Evolutionary conservation across 1,140 invertebrate genomes (phyloP), one percentile per base, ranked within the genome.

Genomic region (Dryas iulia): DNA sequence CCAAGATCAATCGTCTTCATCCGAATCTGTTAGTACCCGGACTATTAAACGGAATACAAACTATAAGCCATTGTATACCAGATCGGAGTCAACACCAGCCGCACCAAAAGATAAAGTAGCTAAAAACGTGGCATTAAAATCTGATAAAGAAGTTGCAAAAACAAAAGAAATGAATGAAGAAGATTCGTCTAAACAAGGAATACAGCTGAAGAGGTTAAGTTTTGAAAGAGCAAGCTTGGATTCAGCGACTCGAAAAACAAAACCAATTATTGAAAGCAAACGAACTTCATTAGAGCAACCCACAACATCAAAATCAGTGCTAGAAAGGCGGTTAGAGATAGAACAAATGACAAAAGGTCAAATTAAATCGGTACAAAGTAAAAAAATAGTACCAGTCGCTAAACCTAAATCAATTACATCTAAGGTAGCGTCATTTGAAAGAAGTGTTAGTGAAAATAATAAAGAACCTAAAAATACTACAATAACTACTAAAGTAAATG

Each of bases 181-280:
- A 65, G 60, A 73, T 0, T 67, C 71, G 60, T 21, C 39, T 10
- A 59, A 70, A 60, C 77, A 82, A 59, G 84, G 84, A 12, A 91
- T 92, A 69, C 83, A 91, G 78, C 72, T 92, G 3, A 92, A 91
- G 79, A 80, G 92, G 28, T 39, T 92, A 28, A 89, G 89, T 64
- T 92, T 92, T 59, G 92, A 92, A 81, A 79, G 92, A 74, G 86
- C 89, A 4, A 92, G 92, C 69, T 79, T 92, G 23, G 92, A 92
- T 77, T 92, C 92, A 0, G 86, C 86, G 2, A 87, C 82, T 7
- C 75, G 90, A 57, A 92, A 86, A 65, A 73, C 68, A 54, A 87
- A 83, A 81, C 25, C 30, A 8, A 47, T 69, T 18, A 25, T 73
- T 28, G 73, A 83, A 78, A 83, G 69, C 12, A 82, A 81, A 69